phyloP scores from a whole-genome alignment of 2,797 vertebrate genomes.

The Vultur gryphus region DNA sequence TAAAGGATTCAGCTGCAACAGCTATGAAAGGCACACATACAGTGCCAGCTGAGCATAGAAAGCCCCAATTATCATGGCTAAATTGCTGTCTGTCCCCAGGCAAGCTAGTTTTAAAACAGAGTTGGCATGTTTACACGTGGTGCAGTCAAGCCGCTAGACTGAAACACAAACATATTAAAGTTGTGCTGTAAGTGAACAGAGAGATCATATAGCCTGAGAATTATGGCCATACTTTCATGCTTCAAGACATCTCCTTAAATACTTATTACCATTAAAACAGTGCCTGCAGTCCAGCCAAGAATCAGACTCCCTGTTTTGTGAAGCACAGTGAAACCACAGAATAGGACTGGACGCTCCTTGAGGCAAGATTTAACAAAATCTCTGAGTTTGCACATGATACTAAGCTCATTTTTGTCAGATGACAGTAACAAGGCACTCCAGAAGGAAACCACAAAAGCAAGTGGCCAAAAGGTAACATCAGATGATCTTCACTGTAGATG shows the following conservation, averaged over 20 bases:
- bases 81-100: neutral
- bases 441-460: neutral
- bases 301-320: neutral
- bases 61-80: neutral
- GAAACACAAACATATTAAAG: slow-evolving; percentile 3
- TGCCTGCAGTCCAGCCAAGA: neutral
- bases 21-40: neutral
- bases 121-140: neutral
- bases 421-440: neutral
- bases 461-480: neutral
- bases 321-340: neutral
- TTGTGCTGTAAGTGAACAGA: neutral
- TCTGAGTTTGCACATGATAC: neutral
- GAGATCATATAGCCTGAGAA: neutral
- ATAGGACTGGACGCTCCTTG: neutral
- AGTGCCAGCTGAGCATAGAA: neutral
- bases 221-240: neutral
- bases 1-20: neutral
- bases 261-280: neutral
- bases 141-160: neutral
- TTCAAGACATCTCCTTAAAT: neutral
- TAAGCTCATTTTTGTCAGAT: neutral
- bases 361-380: neutral
- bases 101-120: neutral
- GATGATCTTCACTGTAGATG: neutral